Evolutionary conservation across 2,888 invertebrate genomes (phyloP).

Genomic region (Nyleta sp.): DNA sequence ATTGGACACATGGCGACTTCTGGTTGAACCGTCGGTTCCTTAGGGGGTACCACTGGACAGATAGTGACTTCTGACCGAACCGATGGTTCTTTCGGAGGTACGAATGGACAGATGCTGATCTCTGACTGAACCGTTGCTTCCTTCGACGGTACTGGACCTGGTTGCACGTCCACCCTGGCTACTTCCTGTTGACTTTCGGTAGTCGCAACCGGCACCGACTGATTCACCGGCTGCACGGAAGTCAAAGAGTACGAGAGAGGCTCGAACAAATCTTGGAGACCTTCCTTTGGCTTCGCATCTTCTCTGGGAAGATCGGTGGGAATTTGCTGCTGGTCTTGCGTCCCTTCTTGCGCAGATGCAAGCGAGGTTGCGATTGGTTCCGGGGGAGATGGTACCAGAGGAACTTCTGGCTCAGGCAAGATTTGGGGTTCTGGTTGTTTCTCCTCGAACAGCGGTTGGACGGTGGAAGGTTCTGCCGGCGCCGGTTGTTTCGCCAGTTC

Average conservation of each 20-base stretch:
- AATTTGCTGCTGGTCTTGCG: constrained; percentile 12
- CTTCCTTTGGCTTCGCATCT: constrained; percentile 13
- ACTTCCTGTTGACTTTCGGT: no score
- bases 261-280: constrained; percentile 36
- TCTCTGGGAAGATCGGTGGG: constrained; percentile 5
- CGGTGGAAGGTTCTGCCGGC: neutral
- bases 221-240: neutral
- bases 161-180: no score
- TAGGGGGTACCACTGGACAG: neutral
- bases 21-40: neutral
- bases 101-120: neutral
- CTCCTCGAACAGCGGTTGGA: neutral
- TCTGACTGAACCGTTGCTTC: neutral
- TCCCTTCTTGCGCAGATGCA: neutral
- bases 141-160: neutral
- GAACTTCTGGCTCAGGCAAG: neutral
- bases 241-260: constrained; percentile 41
- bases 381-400: neutral
- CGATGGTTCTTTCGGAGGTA: neutral
- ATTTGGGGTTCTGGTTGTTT: neutral
- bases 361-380: neutral
- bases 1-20: neutral
- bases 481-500: constrained; percentile 11
- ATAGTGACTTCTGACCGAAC: no score
- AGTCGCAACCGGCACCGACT: neutral